Conservation (phyloP, 2,888 invertebrate genomes). For the Pandemis heparana region DNA sequence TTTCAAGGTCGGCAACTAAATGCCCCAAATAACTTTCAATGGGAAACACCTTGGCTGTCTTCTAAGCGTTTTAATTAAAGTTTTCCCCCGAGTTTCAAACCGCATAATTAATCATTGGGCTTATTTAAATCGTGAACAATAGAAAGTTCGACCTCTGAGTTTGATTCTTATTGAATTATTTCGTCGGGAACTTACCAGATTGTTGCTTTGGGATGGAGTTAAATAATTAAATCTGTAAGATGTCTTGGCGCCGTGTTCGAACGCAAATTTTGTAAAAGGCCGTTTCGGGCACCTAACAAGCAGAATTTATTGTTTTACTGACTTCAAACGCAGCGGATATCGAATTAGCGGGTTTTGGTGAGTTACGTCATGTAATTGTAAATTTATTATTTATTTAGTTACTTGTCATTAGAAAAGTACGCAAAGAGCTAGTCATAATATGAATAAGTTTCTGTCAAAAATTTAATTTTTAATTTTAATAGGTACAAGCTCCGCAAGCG, state of each 20-base stretch:
- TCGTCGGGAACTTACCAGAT: conserved; percentile 12
- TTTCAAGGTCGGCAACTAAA: background rate
- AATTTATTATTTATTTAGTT: too few species aligned
- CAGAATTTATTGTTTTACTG: too few species aligned
- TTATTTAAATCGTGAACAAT: conserved; percentile 42
- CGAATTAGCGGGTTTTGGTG: too few species aligned
- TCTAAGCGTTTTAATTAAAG: conserved; percentile 34
- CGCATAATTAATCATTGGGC: conserved; percentile 40
- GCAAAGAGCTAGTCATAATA: too few species aligned
- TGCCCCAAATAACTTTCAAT: conserved; percentile 12
- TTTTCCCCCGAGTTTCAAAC: conserved; percentile 26
- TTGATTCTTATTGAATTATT: conserved; percentile 42
- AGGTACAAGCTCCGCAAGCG: too few species aligned
- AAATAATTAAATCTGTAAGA: conserved; percentile 11
- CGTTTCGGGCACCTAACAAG: too few species aligned
- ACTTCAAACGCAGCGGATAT: too few species aligned
- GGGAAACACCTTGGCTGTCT: conserved; percentile 19
- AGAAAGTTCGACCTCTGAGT: conserved; percentile 35
- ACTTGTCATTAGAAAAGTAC: too few species aligned
- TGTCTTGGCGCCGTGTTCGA: background rate
- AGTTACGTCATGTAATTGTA: too few species aligned
- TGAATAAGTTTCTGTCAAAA: too few species aligned
- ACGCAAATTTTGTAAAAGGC: too few species aligned
- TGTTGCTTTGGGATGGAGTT: conserved; percentile 13
- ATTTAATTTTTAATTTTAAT: too few species aligned